Percentiles rank a stretch among this genome's conserved stretches.
These are phyloP conservation scores for Drosophila neotestacea DNA, from an alignment of 2,888 invertebrate species.

Conservation along the genomic window DNA sequence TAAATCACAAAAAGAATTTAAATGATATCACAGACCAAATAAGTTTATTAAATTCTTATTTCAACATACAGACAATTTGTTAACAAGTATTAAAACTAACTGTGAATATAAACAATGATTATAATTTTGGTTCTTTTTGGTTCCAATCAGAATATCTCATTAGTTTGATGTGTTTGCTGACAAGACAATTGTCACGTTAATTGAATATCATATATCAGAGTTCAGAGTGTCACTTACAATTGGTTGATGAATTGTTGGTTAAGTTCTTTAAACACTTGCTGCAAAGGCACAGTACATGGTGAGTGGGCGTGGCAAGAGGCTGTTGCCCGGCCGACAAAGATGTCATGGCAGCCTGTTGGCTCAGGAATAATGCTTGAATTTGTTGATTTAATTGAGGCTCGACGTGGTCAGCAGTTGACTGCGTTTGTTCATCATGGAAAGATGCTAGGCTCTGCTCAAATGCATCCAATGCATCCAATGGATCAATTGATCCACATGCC, in stretches of 20 bases:
- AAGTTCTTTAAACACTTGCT: constrained; percentile 16
- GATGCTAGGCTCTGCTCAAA: background rate
- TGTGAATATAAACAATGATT: background rate
- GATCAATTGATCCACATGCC: background rate
- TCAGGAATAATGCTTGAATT: constrained; percentile 10
- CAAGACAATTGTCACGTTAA: background rate
- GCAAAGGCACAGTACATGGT: constrained; percentile 17
- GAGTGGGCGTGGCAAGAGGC: background rate
- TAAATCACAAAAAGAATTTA: too few relatives aligned
- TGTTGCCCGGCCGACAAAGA: background rate
- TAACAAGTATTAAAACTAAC: too few relatives aligned
- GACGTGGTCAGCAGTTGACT: background rate
- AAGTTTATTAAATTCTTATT: background rate
- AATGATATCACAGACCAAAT: background rate
- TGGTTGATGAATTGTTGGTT: too few relatives aligned
- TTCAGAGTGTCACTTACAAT: background rate
- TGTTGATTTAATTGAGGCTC: constrained; percentile 7
- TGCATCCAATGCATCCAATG: background rate
- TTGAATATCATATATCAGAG: background rate
- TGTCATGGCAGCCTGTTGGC: constrained; percentile 17
- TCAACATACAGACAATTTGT: background rate
- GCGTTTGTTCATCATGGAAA: too few relatives aligned
- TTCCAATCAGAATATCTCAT: background rate
- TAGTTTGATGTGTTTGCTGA: background rate
- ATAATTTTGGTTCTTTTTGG: background rate